Base-by-base conservation (phyloP, 2,888 invertebrate species). In the Neria commutata region DNA sequence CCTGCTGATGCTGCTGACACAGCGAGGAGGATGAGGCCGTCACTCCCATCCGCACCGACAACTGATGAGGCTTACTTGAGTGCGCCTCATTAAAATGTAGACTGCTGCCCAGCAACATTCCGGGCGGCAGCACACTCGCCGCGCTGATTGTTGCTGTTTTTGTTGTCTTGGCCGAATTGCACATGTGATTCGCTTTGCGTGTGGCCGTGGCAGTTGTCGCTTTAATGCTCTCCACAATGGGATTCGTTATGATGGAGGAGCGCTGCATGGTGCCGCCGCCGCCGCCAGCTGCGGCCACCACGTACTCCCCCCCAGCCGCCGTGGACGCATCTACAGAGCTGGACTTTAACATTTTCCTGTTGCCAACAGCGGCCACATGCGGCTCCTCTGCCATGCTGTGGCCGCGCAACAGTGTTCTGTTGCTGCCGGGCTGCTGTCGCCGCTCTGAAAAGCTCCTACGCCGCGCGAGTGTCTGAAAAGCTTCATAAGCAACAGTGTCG, bases 401-500 rank as follows among this genome's bases (percentile, higher is more conserved):
- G 50, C 67, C 68, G 53, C 71, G 71, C 61, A 75, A 64, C 63
- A 72, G 72, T 42, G 74, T 23, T n/a, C 4, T 17, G 5, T 5
- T 64, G 51, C 61, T 51, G 8, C 63, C 57, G 29, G 11, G 37
- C 6, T 58, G 55, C 29, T 68, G 67, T 58, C 62, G 40, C 48
- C 63, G 33, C n/a, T 65, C 67, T 29, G 66, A 65, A 59, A 80
- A 78, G 75, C 79, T 80, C 68, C 77, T 77, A 37, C 67, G 69
- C 54, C 71, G 62, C 49, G 64, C 61, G 62, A 68, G 70, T 61
- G 70, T 66, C 40, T 71, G 71, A 54, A 77, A 77, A 75, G 78
- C 77, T 78, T 71, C 72, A 63, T 72, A 78, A 69, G 77, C 77
- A 77, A 77, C 77, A 77, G 77, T 78, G 75, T 78, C 75, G 53